A percentile compares a stretch with the other conserved stretches of the same genome.
phyloP scores from a whole-genome alignment of 2,113 vertebrate genomes.

The Tapirus terrestris region DNA sequence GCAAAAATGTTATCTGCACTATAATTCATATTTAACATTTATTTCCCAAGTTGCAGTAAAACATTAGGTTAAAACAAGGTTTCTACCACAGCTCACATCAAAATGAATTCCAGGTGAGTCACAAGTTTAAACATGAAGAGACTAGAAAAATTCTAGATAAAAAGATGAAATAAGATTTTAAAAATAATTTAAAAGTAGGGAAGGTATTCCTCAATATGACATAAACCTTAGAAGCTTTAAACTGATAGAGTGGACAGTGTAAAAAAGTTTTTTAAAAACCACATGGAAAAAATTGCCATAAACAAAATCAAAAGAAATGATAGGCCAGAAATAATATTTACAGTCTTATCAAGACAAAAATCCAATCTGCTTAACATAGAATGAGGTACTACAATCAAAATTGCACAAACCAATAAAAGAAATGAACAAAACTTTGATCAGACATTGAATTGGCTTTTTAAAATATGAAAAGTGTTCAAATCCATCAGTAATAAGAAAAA shows the following conservation, averaged over 20 bases:
- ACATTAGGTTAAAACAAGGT: neutral
- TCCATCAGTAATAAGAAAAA: neutral
- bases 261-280: neutral
- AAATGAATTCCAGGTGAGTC: neutral
- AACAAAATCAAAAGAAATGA: neutral
- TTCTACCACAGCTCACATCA: neutral
- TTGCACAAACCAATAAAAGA: neutral
- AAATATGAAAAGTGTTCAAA: neutral
- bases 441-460: neutral
- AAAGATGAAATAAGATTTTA: neutral
- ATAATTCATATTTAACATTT: conserved; percentile 17
- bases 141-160: neutral
- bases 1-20: neutral
- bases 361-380: neutral
- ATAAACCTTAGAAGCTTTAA: neutral
- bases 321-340: neutral
- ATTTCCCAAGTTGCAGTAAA: neutral
- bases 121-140: neutral
- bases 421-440: neutral
- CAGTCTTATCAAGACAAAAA: neutral
- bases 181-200: neutral
- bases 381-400: neutral
- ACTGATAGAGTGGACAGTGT: neutral
- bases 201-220: neutral
- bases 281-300: neutral